These are phyloP conservation scores for Carcina quercana DNA, from an alignment of 2,888 invertebrate genomes.

Conservation along the genomic window DNA sequence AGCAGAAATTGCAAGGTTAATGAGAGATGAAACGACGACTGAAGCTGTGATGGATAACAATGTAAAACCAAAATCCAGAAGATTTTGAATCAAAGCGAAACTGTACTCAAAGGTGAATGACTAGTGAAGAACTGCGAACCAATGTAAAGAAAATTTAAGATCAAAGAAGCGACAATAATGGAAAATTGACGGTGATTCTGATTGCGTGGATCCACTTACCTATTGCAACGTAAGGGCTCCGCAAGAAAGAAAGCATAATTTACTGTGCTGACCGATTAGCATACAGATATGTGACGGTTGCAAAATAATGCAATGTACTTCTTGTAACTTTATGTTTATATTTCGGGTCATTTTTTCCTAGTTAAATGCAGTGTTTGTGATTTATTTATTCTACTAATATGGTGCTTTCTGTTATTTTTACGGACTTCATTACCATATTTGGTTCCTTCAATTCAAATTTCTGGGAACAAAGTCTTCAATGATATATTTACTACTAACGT, in stretches of 20 bases:
- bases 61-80: constrained; percentile 44
- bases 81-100: constrained; percentile 70
- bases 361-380: constrained; percentile 16
- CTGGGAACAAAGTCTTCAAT: constrained; percentile 14
- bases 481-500: constrained; percentile 8
- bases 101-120: constrained; percentile 64
- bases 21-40: constrained; percentile 29
- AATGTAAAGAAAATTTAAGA: constrained; percentile 39
- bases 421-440: constrained; percentile 5
- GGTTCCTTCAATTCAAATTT: too few species aligned
- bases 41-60: constrained; percentile 43
- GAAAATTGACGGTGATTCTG: constrained; percentile 37
- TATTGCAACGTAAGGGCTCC: constrained; percentile 73
- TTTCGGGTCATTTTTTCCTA: constrained; percentile 6
- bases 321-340: constrained; percentile 15
- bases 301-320: too few species aligned
- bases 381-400: constrained; percentile 14
- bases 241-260: constrained; percentile 73
- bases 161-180: constrained; percentile 54
- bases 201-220: constrained; percentile 68
- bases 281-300: constrained; percentile 36
- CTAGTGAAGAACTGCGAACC: constrained; percentile 45
- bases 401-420: constrained; percentile 7
- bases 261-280: constrained; percentile 65
- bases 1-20: constrained; percentile 28